A percentile compares a stretch with the other conserved stretches of the same genome.
Evolutionary conservation across 2,113 vertebrate genomes (phyloP).

Genomic region (Rhadina sibilatrix): DNA sequence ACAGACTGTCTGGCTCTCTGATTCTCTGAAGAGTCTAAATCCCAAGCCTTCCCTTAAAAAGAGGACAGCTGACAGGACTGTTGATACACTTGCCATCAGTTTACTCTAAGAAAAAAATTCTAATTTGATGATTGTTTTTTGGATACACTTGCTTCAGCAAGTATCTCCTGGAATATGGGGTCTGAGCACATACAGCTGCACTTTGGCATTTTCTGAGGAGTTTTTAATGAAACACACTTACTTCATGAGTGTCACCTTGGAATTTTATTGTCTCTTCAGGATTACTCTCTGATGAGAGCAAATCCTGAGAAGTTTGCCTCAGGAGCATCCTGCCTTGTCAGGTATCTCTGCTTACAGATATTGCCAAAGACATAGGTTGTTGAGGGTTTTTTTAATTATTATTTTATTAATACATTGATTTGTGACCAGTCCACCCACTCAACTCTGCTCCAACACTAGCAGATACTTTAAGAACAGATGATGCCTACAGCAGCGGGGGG

Average conservation of each 20-base stretch:
- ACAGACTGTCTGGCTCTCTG: background rate
- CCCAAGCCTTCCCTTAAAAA: background rate
- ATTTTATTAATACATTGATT: background rate
- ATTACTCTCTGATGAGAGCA: background rate
- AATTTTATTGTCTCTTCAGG: background rate
- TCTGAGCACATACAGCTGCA: background rate
- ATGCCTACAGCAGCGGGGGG: rapidly evolving
- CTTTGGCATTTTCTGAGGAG: background rate
- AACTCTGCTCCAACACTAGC: background rate
- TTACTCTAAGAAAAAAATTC: background rate
- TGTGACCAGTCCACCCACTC: background rate
- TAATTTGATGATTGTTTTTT: background rate
- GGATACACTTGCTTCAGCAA: background rate
- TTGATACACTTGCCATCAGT: background rate
- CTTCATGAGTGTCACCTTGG: background rate
- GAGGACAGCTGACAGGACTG: background rate
- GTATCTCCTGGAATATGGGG: background rate
- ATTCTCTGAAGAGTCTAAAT: background rate
- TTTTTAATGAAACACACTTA: background rate
- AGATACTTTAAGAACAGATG: background rate
- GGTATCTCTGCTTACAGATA: background rate
- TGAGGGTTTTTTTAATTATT: background rate
- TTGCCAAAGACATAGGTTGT: background rate
- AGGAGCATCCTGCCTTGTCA: background rate
- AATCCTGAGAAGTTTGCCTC: background rate